A percentile compares a stretch with the other conserved stretches of the same genome.
Evolutionary conservation across 1,140 invertebrate genomes (phyloP).

Genomic region (Heterodera carotae): DNA sequence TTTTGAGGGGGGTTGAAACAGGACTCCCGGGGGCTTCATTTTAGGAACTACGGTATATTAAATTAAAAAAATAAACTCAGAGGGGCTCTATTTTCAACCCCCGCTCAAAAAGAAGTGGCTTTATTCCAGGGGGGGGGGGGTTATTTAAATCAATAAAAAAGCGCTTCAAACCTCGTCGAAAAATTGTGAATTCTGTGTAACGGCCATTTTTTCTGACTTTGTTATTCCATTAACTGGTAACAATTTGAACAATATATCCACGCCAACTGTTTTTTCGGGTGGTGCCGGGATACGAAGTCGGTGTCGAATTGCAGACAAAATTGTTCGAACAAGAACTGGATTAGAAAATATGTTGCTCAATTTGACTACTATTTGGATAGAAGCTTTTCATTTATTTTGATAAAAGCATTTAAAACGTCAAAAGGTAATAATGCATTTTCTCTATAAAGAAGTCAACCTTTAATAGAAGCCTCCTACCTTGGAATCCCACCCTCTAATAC

Average conservation of each 20-base stretch:
- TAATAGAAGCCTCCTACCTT: no score
- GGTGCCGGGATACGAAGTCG: constrained; percentile 3
- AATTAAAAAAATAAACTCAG: neutral
- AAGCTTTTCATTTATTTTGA: neutral
- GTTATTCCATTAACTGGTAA: neutral
- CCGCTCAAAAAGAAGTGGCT: no score
- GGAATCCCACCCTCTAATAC: no score
- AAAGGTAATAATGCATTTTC: no score
- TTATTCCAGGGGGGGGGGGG: no score
- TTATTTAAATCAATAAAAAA: no score
- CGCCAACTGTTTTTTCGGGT: neutral
- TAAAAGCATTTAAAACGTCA: no score
- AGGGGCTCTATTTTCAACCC: no score
- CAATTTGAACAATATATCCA: constrained; percentile 11
- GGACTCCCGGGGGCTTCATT: no score
- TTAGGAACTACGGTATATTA: no score
- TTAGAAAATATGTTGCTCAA: neutral
- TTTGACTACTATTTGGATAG: neutral
- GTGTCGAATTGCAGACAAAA: constrained; percentile 15
- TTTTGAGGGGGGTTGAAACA: no score
- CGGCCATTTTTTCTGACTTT: neutral
- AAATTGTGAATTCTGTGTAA: neutral
- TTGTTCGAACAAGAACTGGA: constrained; percentile 11
- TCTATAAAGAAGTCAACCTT: no score
- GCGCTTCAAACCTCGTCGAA: neutral